Evolutionary conservation across 2,888 invertebrate genomes (phyloP).

Genomic region (Hypolimnas misippus): DNA sequence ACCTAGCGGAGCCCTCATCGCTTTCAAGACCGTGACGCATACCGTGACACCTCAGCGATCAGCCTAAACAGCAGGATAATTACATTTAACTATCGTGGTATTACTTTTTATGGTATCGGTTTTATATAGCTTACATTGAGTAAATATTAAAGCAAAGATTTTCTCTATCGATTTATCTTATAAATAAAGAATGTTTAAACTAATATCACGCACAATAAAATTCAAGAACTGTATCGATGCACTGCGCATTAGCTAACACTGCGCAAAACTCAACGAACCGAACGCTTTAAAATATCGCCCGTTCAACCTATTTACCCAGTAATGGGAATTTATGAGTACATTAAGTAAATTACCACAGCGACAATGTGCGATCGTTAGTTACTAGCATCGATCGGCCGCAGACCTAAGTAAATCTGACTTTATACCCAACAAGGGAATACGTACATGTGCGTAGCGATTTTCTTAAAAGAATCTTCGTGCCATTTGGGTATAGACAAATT

Average conservation of each 20-base stretch:
- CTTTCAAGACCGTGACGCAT: too few relatives aligned
- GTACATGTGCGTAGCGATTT: background rate
- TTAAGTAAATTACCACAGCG: conserved; percentile 18
- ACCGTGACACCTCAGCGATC: too few relatives aligned
- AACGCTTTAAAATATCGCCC: conserved; percentile 30
- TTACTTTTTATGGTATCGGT: too few relatives aligned
- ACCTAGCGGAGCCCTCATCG: too few relatives aligned
- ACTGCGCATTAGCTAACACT: conserved; percentile 5
- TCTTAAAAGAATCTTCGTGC: too few relatives aligned
- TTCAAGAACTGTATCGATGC: conserved; percentile 4
- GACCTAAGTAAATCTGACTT: conserved; percentile 1
- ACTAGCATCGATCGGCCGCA: conserved; percentile 9
- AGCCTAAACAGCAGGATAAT: too few relatives aligned
- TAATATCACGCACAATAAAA: background rate
- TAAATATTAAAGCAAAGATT: too few relatives aligned
- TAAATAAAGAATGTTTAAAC: too few relatives aligned
- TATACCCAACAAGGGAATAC: background rate
- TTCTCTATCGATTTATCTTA: too few relatives aligned
- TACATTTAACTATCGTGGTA: too few relatives aligned
- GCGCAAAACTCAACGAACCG: conserved; percentile 23
- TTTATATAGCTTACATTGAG: too few relatives aligned
- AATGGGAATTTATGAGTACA: conserved; percentile 29
- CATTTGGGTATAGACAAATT: too few relatives aligned
- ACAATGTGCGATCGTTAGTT: conserved; percentile 14
- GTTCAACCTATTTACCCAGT: conserved; percentile 28